These are phyloP conservation scores for Hymenochirus boettgeri DNA, from an alignment of 2,113 vertebrate species.

Conservation along the genomic window DNA sequence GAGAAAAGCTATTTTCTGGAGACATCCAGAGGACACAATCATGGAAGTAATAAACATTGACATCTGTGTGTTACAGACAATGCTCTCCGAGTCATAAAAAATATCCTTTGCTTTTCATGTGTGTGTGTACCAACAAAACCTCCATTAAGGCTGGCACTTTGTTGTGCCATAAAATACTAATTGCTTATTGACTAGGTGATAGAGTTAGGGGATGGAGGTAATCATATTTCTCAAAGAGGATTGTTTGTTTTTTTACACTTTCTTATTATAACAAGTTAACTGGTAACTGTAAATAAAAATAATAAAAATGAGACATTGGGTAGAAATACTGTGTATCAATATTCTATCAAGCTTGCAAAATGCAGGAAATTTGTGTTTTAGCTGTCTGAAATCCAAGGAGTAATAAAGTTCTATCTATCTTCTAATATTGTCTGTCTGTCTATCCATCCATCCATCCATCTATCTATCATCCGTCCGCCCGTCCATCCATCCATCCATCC, in stretches of 20 bases:
- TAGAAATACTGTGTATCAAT: too few relatives aligned
- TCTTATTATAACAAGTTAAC: constrained; percentile 1
- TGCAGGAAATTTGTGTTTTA: too few relatives aligned
- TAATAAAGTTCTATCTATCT: too few relatives aligned
- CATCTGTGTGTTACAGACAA: constrained; percentile 59
- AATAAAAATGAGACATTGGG: too few relatives aligned
- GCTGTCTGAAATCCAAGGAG: too few relatives aligned
- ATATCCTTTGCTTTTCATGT: constrained; percentile 53
- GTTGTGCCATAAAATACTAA: constrained; percentile 74
- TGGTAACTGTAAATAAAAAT: too few relatives aligned
- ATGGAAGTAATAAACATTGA: constrained; percentile 64
- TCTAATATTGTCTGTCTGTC: too few relatives aligned
- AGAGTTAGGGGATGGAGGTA: constrained; percentile 54
- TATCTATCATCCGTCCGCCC: too few relatives aligned
- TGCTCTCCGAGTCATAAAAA: constrained; percentile 60
- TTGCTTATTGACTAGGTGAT: constrained; percentile 66
- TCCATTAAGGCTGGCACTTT: constrained; percentile 52
- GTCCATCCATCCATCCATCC: too few relatives aligned
- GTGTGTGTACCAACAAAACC: constrained; percentile 55
- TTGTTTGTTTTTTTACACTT: not conserved
- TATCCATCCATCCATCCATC: too few relatives aligned
- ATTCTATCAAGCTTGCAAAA: too few relatives aligned
- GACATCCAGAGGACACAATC: constrained; percentile 58
- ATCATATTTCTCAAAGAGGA: not conserved
- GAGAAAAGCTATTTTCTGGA: constrained; percentile 60